Evolutionary conservation across 2,113 vertebrate genomes (phyloP), one percentile per base, ranked within the genome.

Genomic region (Pedetes capensis): DNA sequence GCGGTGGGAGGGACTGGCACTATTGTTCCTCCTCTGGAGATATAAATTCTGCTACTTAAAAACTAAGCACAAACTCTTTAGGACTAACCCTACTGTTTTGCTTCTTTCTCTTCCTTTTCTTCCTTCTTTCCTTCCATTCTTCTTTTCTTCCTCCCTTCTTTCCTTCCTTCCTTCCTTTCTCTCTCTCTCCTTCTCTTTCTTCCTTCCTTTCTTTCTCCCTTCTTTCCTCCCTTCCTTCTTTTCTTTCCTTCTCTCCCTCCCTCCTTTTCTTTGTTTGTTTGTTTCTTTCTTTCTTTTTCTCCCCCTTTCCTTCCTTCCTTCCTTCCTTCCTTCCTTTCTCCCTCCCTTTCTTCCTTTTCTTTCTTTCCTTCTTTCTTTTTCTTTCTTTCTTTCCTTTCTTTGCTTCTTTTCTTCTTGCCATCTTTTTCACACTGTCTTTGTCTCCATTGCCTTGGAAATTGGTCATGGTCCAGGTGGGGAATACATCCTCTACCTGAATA

Each of bases 1-100:
- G 12, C 5, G 29, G 16, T 1, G 0, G 37, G 13, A 11, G 29
- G 18, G 0, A 37, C 1, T 10, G 14, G 10, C 1, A 0, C 22
- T 8, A n/a, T 51, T 47, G 23, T 32, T 51, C 25, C 5, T 80
- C 16, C 59, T 78, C 81, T 12, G 14, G 5, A 55, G 32, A 13
- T 37, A 16, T 61, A 22, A 86, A 72, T 47, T 72, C 71, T 83
- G 23, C 79, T 66, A 10, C 27, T 66, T 42, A 37, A 66, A 92
- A 92, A 37, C n/a, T 42, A 90, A 72, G 5, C 47, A 59, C 53
- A 37, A 78, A 27, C 44, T 79, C 47, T 59, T 68, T 8, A 20
- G n/a, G 39, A 37, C 57, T 53, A 85, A 57, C 3, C 20, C 1
- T 12, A 11, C 27, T 64, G 2, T 49, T 37, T 10, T 47, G 16